Conservation (phyloP, 2,888 invertebrate species). For the Steinernema scapterisci region DNA sequence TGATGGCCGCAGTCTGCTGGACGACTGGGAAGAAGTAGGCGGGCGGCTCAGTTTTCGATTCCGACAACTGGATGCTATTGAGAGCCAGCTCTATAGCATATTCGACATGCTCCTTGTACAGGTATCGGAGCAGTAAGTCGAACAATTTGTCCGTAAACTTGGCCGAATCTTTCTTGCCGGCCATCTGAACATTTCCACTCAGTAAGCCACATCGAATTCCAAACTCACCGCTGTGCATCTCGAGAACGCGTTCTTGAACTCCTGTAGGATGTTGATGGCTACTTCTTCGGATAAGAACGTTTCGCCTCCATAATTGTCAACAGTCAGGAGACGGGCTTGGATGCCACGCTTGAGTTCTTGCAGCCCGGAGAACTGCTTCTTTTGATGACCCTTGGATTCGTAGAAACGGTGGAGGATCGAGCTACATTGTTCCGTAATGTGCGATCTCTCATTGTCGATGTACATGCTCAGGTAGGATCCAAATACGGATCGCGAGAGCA, state of each 20-base stretch:
- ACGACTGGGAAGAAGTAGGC: slow-evolving; percentile 88
- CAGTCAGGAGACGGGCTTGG: slow-evolving; percentile 88
- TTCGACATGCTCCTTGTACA: slow-evolving; percentile 89
- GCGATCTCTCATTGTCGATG: slow-evolving; percentile 76
- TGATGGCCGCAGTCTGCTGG: slow-evolving; percentile 88
- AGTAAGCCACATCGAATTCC: not conserved
- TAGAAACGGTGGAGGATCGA: slow-evolving; percentile 83
- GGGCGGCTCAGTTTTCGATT: slow-evolving; percentile 84
- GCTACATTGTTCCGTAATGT: slow-evolving; percentile 80
- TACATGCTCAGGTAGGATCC: slow-evolving; percentile 77
- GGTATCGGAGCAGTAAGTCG: slow-evolving; percentile 81
- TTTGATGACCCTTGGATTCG: slow-evolving; percentile 88
- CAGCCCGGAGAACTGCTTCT: slow-evolving; percentile 75
- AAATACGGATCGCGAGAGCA: slow-evolving; percentile 81
- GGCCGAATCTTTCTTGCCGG: slow-evolving; percentile 79
- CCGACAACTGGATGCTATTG: slow-evolving; percentile 73
- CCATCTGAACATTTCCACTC: slow-evolving; percentile 73
- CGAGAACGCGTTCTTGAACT: slow-evolving; percentile 81
- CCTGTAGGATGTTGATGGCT: slow-evolving; percentile 84
- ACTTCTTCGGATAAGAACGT: slow-evolving; percentile 93
- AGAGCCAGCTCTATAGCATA: slow-evolving; percentile 92
- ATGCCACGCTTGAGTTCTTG: slow-evolving; percentile 90
- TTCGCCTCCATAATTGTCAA: slow-evolving; percentile 92
- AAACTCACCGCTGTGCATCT: slow-evolving; percentile 74
- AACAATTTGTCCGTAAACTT: slow-evolving; percentile 77